Conservation (phyloP, 2,113 vertebrate genomes). For the Malurus alboscapulatus region DNA sequence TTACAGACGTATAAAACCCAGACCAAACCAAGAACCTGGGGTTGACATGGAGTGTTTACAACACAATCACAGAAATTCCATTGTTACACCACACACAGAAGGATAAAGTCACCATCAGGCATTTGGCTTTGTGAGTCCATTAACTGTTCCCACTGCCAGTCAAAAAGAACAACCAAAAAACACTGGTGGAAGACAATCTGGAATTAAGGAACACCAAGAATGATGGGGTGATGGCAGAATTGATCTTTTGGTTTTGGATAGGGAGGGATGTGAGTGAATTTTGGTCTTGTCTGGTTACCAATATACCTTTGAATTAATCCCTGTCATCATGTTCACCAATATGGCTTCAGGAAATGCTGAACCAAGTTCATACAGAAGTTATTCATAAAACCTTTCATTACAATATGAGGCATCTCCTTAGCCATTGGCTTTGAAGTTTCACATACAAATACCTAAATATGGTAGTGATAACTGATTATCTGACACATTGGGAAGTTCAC, state of each 20-base stretch:
- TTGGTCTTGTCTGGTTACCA: neutral
- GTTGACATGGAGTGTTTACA: neutral
- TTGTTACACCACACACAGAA: neutral
- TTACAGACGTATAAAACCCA: neutral
- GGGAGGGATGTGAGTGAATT: neutral
- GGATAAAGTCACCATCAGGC: neutral
- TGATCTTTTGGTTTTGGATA: neutral
- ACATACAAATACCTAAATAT: neutral
- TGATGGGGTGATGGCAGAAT: neutral
- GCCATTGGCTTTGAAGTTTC: neutral
- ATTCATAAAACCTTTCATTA: neutral
- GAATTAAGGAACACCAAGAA: neutral
- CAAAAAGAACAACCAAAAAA: neutral
- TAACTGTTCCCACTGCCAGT: neutral
- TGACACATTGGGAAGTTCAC: neutral
- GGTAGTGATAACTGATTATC: neutral
- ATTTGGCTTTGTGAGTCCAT: neutral
- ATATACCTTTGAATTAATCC: neutral
- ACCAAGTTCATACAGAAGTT: neutral
- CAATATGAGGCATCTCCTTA: neutral
- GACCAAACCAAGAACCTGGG: neutral
- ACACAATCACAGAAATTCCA: neutral
- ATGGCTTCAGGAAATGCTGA: neutral
- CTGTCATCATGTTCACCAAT: accelerated
- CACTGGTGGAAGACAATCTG: neutral